Evolutionary conservation across 2,113 vertebrate genomes (phyloP).

Genomic region (Amazona vittata): DNA sequence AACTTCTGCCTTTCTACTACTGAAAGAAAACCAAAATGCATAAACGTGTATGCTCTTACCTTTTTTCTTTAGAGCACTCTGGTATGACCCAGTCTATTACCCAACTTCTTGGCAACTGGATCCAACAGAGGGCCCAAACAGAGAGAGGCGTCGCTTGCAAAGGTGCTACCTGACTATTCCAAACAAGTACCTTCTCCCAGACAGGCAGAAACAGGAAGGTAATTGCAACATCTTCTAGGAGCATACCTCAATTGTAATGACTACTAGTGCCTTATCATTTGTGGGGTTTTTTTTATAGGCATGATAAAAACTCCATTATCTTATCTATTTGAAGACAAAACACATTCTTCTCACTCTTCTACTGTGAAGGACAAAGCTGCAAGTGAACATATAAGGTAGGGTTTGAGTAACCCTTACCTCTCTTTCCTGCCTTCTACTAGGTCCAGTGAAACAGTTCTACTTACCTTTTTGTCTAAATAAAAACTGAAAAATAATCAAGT

Average conservation of each 20-base stretch:
- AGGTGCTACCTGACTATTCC: constrained; percentile 96
- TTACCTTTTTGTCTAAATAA: neutral
- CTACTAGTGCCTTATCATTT: neutral
- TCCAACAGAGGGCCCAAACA: constrained; percentile 94
- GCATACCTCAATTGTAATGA: neutral
- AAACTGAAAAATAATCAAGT: neutral
- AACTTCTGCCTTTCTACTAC: neutral
- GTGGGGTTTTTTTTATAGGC: constrained; percentile 70
- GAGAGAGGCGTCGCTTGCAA: constrained; percentile 92
- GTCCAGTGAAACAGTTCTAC: neutral
- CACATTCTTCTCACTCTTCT: constrained; percentile 94
- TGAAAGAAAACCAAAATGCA: neutral
- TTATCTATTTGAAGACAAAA: constrained; percentile 97
- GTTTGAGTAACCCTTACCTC: neutral
- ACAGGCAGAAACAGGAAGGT: constrained; percentile 92
- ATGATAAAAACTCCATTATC: constrained; percentile 85
- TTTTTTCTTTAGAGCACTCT: constrained; percentile 81
- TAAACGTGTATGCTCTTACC: neutral
- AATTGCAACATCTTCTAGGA: neutral
- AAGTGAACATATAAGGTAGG: constrained; percentile 94
- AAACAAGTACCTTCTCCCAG: constrained; percentile 95
- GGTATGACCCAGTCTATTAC: constrained; percentile 92
- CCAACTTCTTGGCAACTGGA: constrained; percentile 97
- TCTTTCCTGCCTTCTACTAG: neutral
- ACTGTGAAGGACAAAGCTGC: constrained; percentile 99